Percentiles rank a stretch among this genome's conserved stretches.
phyloP scores from a whole-genome alignment of 37 sponge, comb jelly and placozoan genomes.

The Cliona cf. orientalis region DNA sequence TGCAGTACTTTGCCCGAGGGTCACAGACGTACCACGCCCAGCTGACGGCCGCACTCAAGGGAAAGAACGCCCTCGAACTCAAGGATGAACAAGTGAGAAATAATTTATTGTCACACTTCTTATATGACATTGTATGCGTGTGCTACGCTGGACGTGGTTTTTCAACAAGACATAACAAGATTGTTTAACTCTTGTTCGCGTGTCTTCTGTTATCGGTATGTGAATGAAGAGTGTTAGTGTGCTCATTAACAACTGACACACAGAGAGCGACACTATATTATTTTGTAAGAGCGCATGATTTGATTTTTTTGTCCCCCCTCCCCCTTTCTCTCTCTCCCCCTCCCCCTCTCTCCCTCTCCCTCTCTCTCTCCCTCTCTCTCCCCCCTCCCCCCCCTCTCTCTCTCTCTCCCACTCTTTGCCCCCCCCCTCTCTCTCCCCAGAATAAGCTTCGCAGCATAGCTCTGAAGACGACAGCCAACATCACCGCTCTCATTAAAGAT shows the following conservation, averaged over 20 bases:
- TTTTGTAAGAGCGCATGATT: no score
- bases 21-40: conserved; percentile 70
- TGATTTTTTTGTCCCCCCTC: neutral
- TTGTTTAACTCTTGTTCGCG: neutral
- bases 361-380: neutral
- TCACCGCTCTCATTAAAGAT: conserved; percentile 61
- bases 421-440: conserved; percentile 18
- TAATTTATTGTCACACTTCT: neutral
- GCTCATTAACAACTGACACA: neutral
- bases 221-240: neutral
- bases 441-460: conserved; percentile 57
- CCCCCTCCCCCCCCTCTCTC: neutral
- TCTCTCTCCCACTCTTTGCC: neutral
- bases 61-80: conserved; percentile 52
- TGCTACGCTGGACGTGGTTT: no score
- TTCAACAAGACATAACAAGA: neutral
- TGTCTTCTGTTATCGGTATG: neutral
- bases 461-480: conserved; percentile 69
- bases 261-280: neutral
- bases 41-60: conserved; percentile 52
- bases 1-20: conserved; percentile 78
- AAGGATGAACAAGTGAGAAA: conserved; percentile 59
- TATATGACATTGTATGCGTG: no score
- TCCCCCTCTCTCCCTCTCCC: neutral
- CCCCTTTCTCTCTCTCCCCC: neutral